Evolutionary conservation across 2,888 invertebrate genomes (phyloP).

Genomic region (Drosophila dives): DNA sequence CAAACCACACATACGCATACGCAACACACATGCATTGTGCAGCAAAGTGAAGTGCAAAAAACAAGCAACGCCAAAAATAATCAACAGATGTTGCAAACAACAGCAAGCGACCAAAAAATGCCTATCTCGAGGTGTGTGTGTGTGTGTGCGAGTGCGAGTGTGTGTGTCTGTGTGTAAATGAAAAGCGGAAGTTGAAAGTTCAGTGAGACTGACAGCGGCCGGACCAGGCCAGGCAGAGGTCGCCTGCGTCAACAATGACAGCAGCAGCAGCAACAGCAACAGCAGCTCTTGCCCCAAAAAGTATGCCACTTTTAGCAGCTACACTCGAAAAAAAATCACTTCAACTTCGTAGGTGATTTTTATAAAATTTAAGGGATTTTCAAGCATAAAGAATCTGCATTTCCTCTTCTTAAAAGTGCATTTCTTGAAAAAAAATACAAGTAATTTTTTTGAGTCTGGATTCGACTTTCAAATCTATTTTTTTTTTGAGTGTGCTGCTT

Average conservation of each 20-base stretch:
- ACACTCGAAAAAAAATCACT: not conserved
- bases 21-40: slow-evolving; percentile 33
- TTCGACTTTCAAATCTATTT: not conserved
- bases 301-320: slow-evolving; percentile 55
- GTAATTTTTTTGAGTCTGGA: not conserved
- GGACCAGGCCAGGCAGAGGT: slow-evolving; percentile 57
- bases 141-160: slow-evolving; percentile 6
- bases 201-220: slow-evolving; percentile 70
- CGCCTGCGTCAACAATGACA: slow-evolving; percentile 74
- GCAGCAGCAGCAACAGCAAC: slow-evolving; percentile 37
- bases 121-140: slow-evolving; percentile 28
- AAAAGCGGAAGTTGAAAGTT: slow-evolving; percentile 79
- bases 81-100: slow-evolving; percentile 76
- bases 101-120: slow-evolving; percentile 52
- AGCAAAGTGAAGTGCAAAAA: slow-evolving; percentile 58
- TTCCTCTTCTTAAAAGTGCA: not conserved
- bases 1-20: slow-evolving; percentile 52
- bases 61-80: slow-evolving; percentile 69
- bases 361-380: too few species aligned
- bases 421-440: not conserved
- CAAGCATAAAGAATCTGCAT: not conserved
- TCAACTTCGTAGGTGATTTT: too few species aligned
- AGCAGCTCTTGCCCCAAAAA: slow-evolving; percentile 56
- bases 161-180: slow-evolving; percentile 63
- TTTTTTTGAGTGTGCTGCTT: not conserved